Evolutionary conservation across 2,797 vertebrate genomes (phyloP), one percentile per base, ranked within the genome.

Genomic region (Trachurus trachurus): DNA sequence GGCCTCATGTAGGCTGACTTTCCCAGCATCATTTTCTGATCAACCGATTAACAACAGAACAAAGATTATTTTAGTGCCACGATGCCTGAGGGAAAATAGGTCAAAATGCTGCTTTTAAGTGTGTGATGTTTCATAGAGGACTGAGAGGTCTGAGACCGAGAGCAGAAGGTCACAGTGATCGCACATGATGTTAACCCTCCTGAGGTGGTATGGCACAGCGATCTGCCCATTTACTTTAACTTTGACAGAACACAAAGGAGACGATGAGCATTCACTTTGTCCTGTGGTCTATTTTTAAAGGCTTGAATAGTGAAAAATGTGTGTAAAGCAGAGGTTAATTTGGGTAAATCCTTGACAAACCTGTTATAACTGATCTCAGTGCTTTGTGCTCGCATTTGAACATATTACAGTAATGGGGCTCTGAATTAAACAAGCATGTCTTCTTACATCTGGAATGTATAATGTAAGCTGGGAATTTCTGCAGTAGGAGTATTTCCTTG

Each of bases 81-180:
- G 13, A 57, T 0, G 54, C 44, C 61, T 75, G 17, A 62, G 53
- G 60, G 50, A 21, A 15, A 52, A n/a, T 16, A n/a, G 2, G 21
- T 34, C 9, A 5, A 73, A 58, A 63, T 22, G 52, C 50, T 34
- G 26, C 52, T 63, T 61, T 59, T 17, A 63, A 71, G 19, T 19
- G 13, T 2, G 1, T 45, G 62, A 57, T 11, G 17, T 64, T 47
- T 67, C 42, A 3, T 7, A 11, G 54, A 49, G 9, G 19, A 87
- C 73, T 79, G 66, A 62, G 59, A 57, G 10, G 50, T 59, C 63
- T 81, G 79, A 83, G 77, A 26, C 26, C 26, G 26, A 26, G 81
- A 9, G 17, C 37, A 11, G 78, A 76, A 76, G 6, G 29, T 72
- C 66, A 49, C 54, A 63, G 53, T 21, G 11, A 29, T 54, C 37